Evolutionary conservation across 2,797 vertebrate genomes (phyloP).

Genomic region (Labroides dimidiatus): DNA sequence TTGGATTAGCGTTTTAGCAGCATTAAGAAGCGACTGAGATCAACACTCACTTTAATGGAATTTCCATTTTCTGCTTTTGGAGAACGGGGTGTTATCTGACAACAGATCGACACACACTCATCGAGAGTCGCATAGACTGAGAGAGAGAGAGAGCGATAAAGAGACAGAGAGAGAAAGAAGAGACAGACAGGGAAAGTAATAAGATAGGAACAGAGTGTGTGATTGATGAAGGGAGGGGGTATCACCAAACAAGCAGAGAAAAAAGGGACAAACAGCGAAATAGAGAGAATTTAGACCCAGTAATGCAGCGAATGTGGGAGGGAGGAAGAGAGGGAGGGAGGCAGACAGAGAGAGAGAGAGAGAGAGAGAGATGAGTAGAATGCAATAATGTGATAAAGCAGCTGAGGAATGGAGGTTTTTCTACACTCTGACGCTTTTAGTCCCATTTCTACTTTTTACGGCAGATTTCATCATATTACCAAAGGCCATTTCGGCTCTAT

Average conservation of each 20-base stretch:
- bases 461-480: constrained; percentile 85
- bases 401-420: constrained; percentile 79
- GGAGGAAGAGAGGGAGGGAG: constrained; percentile 62
- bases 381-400: constrained; percentile 82
- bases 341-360: constrained; percentile 64
- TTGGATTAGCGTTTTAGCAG: constrained; percentile 50
- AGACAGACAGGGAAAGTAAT: constrained; percentile 29
- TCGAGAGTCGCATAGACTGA: constrained; percentile 23
- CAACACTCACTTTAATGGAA: constrained; percentile 69
- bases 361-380: constrained; percentile 74
- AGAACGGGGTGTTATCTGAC: constrained; percentile 45
- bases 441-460: constrained; percentile 81
- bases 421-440: constrained; percentile 81
- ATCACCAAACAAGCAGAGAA: constrained; percentile 53
- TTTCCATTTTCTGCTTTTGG: constrained; percentile 66
- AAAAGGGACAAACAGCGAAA: constrained; percentile 52
- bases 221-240: constrained; percentile 57
- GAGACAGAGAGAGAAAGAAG: constrained; percentile 17
- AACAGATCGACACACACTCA: constrained; percentile 39
- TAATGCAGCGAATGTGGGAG: constrained; percentile 66
- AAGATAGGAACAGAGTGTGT: constrained; percentile 42
- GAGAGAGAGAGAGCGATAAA: constrained; percentile 5
- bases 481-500: constrained; percentile 81
- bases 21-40: constrained; percentile 52
- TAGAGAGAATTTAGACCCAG: constrained; percentile 62